phyloP scores from a whole-genome alignment of 2,797 vertebrate genomes.

The Hafferia zeledoni region DNA sequence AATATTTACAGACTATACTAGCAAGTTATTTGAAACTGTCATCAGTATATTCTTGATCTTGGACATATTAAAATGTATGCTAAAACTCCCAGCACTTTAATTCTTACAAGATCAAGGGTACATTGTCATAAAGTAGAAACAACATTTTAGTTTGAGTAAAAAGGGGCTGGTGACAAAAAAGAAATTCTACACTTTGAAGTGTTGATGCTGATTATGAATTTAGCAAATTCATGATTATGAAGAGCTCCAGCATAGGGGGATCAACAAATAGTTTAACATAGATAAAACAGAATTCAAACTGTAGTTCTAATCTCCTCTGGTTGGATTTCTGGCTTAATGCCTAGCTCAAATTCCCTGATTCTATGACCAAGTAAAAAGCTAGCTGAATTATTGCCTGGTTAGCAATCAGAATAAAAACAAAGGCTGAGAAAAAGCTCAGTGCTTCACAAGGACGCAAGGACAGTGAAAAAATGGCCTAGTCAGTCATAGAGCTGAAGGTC shows the following conservation, averaged over 20 bases:
- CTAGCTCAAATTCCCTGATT: background rate
- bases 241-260: background rate
- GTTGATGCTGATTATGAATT: background rate
- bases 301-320: background rate
- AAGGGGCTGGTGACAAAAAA: background rate
- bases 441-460: conserved; percentile 7
- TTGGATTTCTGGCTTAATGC: conserved; percentile 1
- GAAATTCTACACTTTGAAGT: background rate
- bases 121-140: background rate
- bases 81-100: background rate
- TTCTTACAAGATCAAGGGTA: background rate
- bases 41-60: background rate
- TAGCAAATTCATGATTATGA: background rate
- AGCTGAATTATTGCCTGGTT: conserved; percentile 55
- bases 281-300: background rate
- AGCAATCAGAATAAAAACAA: conserved; percentile 61
- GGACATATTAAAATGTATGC: background rate
- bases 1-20: background rate
- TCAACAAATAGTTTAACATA: background rate
- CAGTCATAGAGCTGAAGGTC: conserved; percentile 52
- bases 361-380: background rate
- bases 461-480: conserved; percentile 40
- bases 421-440: conserved; percentile 45
- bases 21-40: background rate
- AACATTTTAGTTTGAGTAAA: background rate